Base-by-base conservation (phyloP, 2,888 invertebrate genomes). In the Drosophila siamana region DNA sequence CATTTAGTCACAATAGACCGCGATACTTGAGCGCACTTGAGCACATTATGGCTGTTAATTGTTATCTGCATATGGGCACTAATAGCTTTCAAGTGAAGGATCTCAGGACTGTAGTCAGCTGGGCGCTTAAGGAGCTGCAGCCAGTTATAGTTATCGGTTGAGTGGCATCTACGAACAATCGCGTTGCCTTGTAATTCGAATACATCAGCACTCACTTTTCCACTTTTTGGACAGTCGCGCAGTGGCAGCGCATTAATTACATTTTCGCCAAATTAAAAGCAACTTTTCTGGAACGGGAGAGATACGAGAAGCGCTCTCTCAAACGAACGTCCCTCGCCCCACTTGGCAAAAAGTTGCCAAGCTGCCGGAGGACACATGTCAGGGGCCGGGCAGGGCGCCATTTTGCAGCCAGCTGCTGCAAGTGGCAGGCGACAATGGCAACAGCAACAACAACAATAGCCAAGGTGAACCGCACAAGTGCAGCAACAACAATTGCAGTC, bases 341-440 rank as follows among this genome's bases (percentile, higher is more conserved):
- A 28, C 22, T 5, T 26, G 26, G 51, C 28, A 28, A 41, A 52
- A 52, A 54, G 52, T 54, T 54, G 41, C 2, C 52, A 62, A 19
- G 5, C n/a, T 26, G 47, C 55, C 33, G 13, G 48, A 52, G 55
- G 46, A 59, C 61, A 33, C 47, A 50, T 65, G 67, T 67, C 71
- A 67, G 62, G 26, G 50, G 69, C 77, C 60, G 85, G 71, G 51
- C 77, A 59, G 66, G 66, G 57, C 83, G 84, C 86, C 83, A 84
- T 84, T 84, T 84, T 84, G 83, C 73, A 65, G 76, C 73, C 86
- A 74, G 70, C 80, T 86, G 83, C 80, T 86, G 83, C 80, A 86
- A 66, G 69, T 80, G 86, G 75, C 82, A 85, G 81, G 79, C 82
- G 85, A 82, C 82, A 82, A 61, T 67, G 73, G 64, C 67, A 74